Percentiles rank a stretch among this genome's conserved stretches.
Evolutionary conservation across 2,797 vertebrate genomes (phyloP).

Genomic region (Acanthurus lineatus): DNA sequence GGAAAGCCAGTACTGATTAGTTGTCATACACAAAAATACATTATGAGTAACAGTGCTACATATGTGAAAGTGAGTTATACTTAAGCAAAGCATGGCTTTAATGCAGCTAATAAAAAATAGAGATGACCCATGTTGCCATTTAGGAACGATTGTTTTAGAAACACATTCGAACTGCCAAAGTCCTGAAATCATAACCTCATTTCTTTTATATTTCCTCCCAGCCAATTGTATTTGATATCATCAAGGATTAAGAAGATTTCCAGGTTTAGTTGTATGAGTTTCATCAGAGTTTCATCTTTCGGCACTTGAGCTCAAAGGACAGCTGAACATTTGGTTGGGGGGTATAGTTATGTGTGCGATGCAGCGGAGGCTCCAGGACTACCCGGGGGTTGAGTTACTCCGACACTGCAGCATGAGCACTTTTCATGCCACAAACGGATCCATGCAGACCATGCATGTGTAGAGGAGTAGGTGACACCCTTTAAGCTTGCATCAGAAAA

Average conservation of each 20-base stretch:
- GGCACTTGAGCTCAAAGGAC: slow-evolving; percentile 66
- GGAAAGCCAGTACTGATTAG: slow-evolving; percentile 2
- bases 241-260: slow-evolving; percentile 18
- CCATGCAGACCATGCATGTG: slow-evolving; percentile 23
- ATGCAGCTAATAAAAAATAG: neutral
- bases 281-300: slow-evolving; percentile 71
- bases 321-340: slow-evolving; percentile 73
- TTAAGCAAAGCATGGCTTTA: neutral
- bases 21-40: neutral
- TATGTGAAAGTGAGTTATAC: neutral
- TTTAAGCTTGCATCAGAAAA: slow-evolving; percentile 65
- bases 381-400: slow-evolving; percentile 71
- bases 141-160: neutral
- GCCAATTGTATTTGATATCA: slow-evolving; percentile 18
- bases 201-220: neutral
- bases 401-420: slow-evolving; percentile 72
- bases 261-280: slow-evolving; percentile 48
- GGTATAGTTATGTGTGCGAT: slow-evolving; percentile 54
- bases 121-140: neutral
- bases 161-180: neutral
- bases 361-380: slow-evolving; percentile 50
- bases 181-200: neutral
- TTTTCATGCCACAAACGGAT: slow-evolving; percentile 48
- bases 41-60: neutral
- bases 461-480: slow-evolving; percentile 28